These are phyloP conservation scores for Picathartes gymnocephalus DNA, from an alignment of 2,113 vertebrate genomes.

Conservation along the genomic window DNA sequence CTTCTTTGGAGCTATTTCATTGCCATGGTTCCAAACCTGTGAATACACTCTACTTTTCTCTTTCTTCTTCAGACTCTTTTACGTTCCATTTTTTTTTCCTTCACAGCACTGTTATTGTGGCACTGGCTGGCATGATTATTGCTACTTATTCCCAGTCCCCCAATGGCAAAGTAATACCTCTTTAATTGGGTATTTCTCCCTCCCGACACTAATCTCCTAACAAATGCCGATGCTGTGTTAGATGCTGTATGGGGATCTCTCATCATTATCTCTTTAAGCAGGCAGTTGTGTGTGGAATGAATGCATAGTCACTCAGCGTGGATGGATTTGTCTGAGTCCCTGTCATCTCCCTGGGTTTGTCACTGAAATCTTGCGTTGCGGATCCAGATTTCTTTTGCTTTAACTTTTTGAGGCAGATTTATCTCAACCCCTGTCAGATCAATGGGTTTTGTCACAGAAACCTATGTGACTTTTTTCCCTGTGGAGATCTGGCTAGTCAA, in stretches of 20 bases:
- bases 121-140: conserved; percentile 36
- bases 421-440: conserved; percentile 58
- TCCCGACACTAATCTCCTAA: conserved; percentile 62
- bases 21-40: neutral
- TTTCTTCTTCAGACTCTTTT: conserved; percentile 13
- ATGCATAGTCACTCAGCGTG: conserved; percentile 43
- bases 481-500: conserved; percentile 41
- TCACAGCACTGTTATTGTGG: neutral
- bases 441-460: conserved; percentile 52
- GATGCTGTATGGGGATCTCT: conserved; percentile 63
- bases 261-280: conserved; percentile 53
- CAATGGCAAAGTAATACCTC: conserved; percentile 39
- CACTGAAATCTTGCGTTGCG: conserved; percentile 35
- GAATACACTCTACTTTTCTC: neutral
- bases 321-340: conserved; percentile 63
- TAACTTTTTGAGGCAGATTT: conserved; percentile 52
- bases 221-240: conserved; percentile 17
- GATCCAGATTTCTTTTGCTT: conserved; percentile 43
- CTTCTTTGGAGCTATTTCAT: neutral
- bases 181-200: conserved; percentile 60
- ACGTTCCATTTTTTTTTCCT: conserved; percentile 8
- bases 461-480: conserved; percentile 52
- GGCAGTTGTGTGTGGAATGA: conserved; percentile 35
- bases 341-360: conserved; percentile 52
- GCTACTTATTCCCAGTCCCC: conserved; percentile 28